phyloP scores from a whole-genome alignment of 1,140 invertebrate genomes.

The Drosophila repletoides region DNA sequence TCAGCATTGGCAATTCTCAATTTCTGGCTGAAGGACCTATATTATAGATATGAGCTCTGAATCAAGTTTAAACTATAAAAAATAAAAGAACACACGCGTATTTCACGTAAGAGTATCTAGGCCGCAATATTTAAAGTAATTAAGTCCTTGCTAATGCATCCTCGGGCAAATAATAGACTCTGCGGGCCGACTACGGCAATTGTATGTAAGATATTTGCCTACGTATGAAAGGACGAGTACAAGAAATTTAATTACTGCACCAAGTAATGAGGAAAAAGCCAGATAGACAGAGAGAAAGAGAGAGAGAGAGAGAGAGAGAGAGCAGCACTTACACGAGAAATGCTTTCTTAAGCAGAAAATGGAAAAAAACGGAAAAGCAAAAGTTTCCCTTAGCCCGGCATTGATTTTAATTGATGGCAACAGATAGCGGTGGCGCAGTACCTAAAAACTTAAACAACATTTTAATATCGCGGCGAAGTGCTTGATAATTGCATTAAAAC shows the following conservation, averaged over 20 bases:
- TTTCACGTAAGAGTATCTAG: not conserved
- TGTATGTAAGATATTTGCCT: conserved; percentile 5
- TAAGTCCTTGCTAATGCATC: conserved; percentile 22
- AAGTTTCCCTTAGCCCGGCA: conserved; percentile 36
- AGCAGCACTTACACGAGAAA: conserved; percentile 39
- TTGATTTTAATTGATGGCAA: conserved; percentile 65
- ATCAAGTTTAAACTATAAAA: too few relatives aligned
- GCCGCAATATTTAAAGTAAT: conserved; percentile 25
- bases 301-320: too few relatives aligned
- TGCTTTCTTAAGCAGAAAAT: conserved; percentile 32
- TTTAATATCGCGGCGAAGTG: conserved; percentile 23
- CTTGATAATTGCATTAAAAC: conserved; percentile 52
- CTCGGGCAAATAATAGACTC: not conserved
- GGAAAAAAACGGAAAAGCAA: conserved; percentile 19
- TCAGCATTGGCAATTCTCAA: too few relatives aligned
- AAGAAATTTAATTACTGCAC: conserved; percentile 54
- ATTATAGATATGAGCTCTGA: too few relatives aligned
- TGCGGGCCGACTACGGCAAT: conserved; percentile 9
- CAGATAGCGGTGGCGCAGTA: conserved; percentile 30
- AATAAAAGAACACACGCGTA: too few relatives aligned
- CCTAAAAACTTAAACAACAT: conserved; percentile 31
- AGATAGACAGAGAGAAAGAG: too few relatives aligned
- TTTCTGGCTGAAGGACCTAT: too few relatives aligned
- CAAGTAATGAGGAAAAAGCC: conserved; percentile 48
- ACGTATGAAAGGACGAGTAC: too few relatives aligned